Percentiles rank a stretch among this genome's conserved stretches.
Evolutionary conservation across 2,113 vertebrate genomes (phyloP).

Genomic region (Cervus canadensis): DNA sequence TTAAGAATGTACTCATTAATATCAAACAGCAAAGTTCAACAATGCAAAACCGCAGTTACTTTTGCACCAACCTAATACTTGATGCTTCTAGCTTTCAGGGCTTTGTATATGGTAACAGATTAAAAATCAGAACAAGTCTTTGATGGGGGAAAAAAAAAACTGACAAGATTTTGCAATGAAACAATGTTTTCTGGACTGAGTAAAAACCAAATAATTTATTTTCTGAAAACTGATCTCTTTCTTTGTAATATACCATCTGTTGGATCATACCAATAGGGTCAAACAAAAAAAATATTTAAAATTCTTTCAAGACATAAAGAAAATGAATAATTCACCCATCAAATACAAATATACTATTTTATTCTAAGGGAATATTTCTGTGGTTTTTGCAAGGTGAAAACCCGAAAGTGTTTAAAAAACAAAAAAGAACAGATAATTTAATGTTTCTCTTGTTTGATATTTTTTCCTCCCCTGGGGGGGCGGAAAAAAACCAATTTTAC

Average conservation of each 20-base stretch:
- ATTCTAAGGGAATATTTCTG: constrained; percentile 67
- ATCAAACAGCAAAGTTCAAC: background rate
- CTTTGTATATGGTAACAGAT: background rate
- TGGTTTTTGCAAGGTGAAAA: constrained; percentile 47
- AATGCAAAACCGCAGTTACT: background rate
- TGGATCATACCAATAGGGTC: constrained; percentile 32
- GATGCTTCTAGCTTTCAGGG: background rate
- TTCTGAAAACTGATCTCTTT: constrained; percentile 28
- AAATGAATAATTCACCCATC: constrained; percentile 52
- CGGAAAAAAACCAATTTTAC: background rate
- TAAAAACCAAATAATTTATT: constrained; percentile 57
- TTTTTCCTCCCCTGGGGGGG: background rate
- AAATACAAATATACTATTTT: constrained; percentile 72
- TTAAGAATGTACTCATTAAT: background rate
- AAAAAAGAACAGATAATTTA: constrained; percentile 51
- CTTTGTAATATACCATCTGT: constrained; percentile 41
- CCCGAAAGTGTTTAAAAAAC: background rate
- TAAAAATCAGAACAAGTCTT: constrained; percentile 7
- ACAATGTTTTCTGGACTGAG: background rate
- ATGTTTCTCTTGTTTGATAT: constrained; percentile 46
- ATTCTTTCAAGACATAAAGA: constrained; percentile 46
- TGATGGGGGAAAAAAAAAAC: background rate
- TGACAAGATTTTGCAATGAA: constrained; percentile 8
- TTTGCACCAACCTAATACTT: background rate
- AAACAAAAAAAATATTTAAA: constrained; percentile 48